Base-by-base conservation (phyloP, 2,888 invertebrate species). In the Lasioglossum leucozonium region DNA sequence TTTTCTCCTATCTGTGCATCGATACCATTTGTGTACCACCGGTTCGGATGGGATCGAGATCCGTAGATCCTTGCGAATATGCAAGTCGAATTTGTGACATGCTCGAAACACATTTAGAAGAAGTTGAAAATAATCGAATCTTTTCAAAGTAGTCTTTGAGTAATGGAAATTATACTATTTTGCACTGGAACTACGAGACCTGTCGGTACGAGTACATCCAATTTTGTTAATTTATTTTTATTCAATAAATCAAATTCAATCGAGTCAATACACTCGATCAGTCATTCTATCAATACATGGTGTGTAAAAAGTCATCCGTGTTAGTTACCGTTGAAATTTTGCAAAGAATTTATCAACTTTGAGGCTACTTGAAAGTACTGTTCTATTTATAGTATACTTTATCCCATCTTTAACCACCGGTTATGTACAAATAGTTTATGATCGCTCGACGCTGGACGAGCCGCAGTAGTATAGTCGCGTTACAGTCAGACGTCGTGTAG, bases 391-490 rank as follows among this genome's bases (percentile, higher is more conserved):
- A 22, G 22, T 51, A 8, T 8, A 22, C 8, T 51, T 51, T 51
- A 51, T 51, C 51, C 51, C 58, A 26, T 58, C 58, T 13, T n/a
- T 5, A 58, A 58, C 26, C 58, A 58, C 58, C 26, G 58, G 58
- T 58, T 26, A 16, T 58, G 58, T 26, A 58, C 26, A 13, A 86
- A 84, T 85, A 89, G 87, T 77, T 58, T 55, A n/a, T n/a, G 47
- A 22, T 37, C 30, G 67, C 72, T 81, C 67, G 79, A n/a, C 42
- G 74, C 74, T 51, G 84, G 79, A 72, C 58, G 69, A 22, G 75
- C 58, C 84, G 77, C 75, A 81, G 81, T 82, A 40, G 65, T 65
- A 65, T 8, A 65, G 65, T 5, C 34, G 30, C 65, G 65, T 18
- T 65, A 5, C 22, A 18, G 65, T 65, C 65, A 18, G 34, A 34